Conservation (phyloP, 2,113 vertebrate genomes). For the Phyllostomus hastatus region DNA sequence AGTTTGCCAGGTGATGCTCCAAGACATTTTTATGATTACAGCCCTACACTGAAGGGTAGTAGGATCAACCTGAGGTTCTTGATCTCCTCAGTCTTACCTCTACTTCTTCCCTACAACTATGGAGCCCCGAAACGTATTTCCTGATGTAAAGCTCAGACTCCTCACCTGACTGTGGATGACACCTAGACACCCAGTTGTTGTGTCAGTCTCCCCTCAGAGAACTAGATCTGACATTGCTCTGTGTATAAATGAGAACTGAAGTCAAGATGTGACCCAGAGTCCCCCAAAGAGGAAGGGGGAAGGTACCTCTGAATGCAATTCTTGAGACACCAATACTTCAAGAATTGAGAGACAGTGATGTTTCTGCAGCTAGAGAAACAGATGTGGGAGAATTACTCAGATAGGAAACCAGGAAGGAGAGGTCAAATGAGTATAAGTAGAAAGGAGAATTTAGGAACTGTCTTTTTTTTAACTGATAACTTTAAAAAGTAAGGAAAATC, state of each 20-base stretch:
- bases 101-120: not conserved
- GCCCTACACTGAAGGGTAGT: not conserved
- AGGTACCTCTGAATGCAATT: not conserved
- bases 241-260: not conserved
- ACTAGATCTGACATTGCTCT: not conserved
- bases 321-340: not conserved
- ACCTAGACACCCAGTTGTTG: not conserved
- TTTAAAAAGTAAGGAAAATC: not conserved
- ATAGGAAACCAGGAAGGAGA: not conserved
- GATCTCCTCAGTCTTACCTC: not conserved
- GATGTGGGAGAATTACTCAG: not conserved
- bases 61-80: not conserved
- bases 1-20: not conserved
- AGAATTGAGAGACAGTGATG: not conserved
- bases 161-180: not conserved
- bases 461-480: not conserved
- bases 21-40: not conserved
- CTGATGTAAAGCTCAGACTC: not conserved
- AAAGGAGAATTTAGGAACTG: not conserved
- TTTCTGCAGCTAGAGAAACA: not conserved
- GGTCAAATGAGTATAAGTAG: not conserved
- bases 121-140: not conserved
- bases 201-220: not conserved
- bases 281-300: not conserved
- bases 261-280: not conserved